Evolutionary conservation across 2,797 vertebrate genomes (phyloP), one percentile per base, ranked within the genome.

Genomic region (Calcarius lapponicus): DNA sequence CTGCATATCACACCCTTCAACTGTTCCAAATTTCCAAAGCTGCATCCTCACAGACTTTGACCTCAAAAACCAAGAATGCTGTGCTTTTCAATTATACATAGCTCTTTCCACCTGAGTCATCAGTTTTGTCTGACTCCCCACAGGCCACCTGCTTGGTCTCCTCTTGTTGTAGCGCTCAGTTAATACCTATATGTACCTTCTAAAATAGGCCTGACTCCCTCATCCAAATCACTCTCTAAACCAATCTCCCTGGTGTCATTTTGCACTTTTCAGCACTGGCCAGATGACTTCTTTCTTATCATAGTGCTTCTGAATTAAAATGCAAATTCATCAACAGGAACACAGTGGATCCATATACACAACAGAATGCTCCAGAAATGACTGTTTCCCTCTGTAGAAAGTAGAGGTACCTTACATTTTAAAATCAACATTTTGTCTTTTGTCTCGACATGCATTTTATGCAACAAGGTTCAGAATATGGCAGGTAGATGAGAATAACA

Each of bases 321-420:
- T 6, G 19, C 11, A 24, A 73, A 51, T 24, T 69, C 28, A 25
- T 9, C 25, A 11, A 17, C 20, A 87, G 72, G 25, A 73, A 56
- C 5, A 2, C 0, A 36, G 36, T 36, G 36, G 36, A 36, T 36
- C 36, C 56, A 32, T 5, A 20, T 2, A 19, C 13, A 32, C 9
- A 83, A 42, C n/a, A 64, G 38, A 66, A 51, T 5, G 36, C 40
- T 71, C 48, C 43, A 80, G 69, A 83, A 80, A 73, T 5, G 0
- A 62, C 13, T 38, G 2, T 6, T 73, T 42, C 11, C 21, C 47
- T 56, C 48, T 13, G n/a, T 0, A 66, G 17, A 51, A 69, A 42
- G 34, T 2, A 45, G 14, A 92, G 25, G 29, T 18, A 50, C 9
- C 81, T 80, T 12, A 53, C 9, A 53, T 40, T 54, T 53, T 72